A percentile compares a stretch with the other conserved stretches of the same genome.
Evolutionary conservation across 2,797 vertebrate genomes (phyloP).

Genomic region (Oreonectes daqikongensis): DNA sequence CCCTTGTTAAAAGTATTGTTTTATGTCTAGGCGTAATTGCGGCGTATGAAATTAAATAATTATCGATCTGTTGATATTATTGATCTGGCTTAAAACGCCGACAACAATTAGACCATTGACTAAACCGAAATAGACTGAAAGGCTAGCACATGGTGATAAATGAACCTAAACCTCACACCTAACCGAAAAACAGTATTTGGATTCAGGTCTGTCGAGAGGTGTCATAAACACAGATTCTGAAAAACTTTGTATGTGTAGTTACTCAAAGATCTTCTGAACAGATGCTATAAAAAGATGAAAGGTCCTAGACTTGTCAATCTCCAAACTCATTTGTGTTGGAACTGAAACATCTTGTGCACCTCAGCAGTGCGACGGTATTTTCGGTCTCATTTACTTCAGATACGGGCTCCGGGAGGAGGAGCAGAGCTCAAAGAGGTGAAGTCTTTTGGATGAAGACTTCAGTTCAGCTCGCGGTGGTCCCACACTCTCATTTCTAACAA

Average conservation of each 20-base stretch:
- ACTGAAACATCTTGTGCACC: conserved; percentile 52
- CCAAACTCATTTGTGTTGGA: conserved; percentile 56
- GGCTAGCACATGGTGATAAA: conserved; percentile 28
- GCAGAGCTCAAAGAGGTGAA: conserved; percentile 41
- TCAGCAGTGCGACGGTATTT: conserved; percentile 51
- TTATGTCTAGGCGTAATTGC: conserved; percentile 31
- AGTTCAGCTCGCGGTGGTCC: conserved; percentile 37
- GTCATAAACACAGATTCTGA: background rate
- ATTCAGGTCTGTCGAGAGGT: conserved; percentile 25
- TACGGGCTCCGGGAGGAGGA: conserved; percentile 40
- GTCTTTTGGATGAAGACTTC: conserved; percentile 49
- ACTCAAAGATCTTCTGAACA: conserved; percentile 51
- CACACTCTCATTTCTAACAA: conserved; percentile 31
- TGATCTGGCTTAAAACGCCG: conserved; percentile 34
- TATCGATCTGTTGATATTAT: conserved; percentile 34
- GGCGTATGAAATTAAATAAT: conserved; percentile 44
- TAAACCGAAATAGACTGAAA: conserved; percentile 36
- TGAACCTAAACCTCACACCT: conserved; percentile 34
- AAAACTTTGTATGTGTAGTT: conserved; percentile 39
- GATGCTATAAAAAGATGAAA: conserved; percentile 57
- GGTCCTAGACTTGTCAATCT: conserved; percentile 54
- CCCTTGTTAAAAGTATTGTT: conserved; percentile 26
- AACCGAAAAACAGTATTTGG: conserved; percentile 15
- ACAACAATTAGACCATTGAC: conserved; percentile 43
- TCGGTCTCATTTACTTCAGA: conserved; percentile 58